Base-by-base conservation (phyloP, 2,888 invertebrate species). In the Glyphotaelius pellucidus region DNA sequence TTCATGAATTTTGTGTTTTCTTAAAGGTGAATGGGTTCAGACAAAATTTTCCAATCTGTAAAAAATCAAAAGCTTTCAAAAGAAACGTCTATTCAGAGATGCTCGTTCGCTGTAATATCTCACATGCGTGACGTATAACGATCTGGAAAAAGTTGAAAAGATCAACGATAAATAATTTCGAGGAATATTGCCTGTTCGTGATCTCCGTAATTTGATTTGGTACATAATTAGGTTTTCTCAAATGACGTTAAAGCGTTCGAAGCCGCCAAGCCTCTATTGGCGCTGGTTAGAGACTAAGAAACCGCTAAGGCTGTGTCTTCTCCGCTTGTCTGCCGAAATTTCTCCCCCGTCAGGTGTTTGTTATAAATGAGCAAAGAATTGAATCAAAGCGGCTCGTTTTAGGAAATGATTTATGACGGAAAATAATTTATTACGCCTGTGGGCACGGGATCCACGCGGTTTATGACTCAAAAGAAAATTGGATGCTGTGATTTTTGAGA, bases 351-450 rank as follows among this genome's bases (percentile, higher is more conserved):
- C 92, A 93, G 93, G 93, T 92, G 91, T 92, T 92, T 91, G 92
- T 93, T 92, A 93, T 93, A 93, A 93, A 93, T 92, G 93, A 93
- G 92, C 42, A 85, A 91, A 90, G 92, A 92, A 93, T 93, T 93
- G 92, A 93, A 92, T 93, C 93, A 93, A 93, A 93, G 92, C 92
- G 91, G 88, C 91, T 91, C 92, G 80, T 91, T 92, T 92, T 91
- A 91, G 87, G 80, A 88, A 92, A 91, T 93, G 92, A 93, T 93
- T 93, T 93, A 93, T 93, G 93, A 89, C 92, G 90, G 80, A 87
- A 93, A 93, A 90, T 93, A 92, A 93, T 93, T 93, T 92, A 93
- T 92, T 91, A 92, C 81, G 90, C 67, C 90, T 84, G 67, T 84
- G 32, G 85, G 90, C 81, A 90, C 2, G 19, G 19, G 80, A 38